Evolutionary conservation across 2,797 vertebrate genomes (phyloP).

Genomic region (Thripadectes ignobilis): DNA sequence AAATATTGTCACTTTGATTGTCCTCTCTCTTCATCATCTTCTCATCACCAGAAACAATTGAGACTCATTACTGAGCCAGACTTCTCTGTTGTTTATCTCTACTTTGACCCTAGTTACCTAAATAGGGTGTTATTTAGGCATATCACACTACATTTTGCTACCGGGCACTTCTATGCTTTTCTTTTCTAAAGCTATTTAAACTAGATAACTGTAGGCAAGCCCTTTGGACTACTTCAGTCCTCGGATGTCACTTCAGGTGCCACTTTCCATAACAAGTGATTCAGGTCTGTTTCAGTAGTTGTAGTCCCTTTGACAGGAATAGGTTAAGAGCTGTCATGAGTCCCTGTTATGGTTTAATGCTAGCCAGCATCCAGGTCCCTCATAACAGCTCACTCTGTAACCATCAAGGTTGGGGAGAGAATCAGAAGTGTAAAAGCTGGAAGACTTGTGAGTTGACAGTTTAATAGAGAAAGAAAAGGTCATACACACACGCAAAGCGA

Average conservation of each 20-base stretch:
- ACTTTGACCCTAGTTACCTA: not conserved
- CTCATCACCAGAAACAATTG: not conserved
- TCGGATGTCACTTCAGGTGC: not conserved
- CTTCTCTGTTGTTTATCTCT: not conserved
- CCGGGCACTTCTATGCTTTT: not conserved
- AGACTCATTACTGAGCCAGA: not conserved
- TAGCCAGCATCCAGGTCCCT: not conserved
- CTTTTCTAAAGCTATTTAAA: not conserved
- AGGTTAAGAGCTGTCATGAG: not conserved
- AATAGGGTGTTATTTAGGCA: not conserved
- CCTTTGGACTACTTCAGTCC: not conserved
- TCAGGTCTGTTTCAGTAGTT: not conserved
- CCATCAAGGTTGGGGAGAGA: not conserved
- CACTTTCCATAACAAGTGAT: not conserved
- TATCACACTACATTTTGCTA: not conserved
- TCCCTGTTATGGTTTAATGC: not conserved
- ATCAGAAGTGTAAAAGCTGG: not conserved
- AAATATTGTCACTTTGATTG: not conserved
- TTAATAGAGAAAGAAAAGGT: not conserved
- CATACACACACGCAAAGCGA: not conserved
- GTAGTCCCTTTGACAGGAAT: not conserved
- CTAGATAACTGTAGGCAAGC: not conserved
- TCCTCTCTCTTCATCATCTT: not conserved
- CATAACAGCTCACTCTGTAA: not conserved
- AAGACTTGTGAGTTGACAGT: not conserved